Percentiles rank a stretch among this genome's conserved stretches.
Evolutionary conservation across 2,113 vertebrate genomes (phyloP).

Genomic region (Camelus bactrianus): DNA sequence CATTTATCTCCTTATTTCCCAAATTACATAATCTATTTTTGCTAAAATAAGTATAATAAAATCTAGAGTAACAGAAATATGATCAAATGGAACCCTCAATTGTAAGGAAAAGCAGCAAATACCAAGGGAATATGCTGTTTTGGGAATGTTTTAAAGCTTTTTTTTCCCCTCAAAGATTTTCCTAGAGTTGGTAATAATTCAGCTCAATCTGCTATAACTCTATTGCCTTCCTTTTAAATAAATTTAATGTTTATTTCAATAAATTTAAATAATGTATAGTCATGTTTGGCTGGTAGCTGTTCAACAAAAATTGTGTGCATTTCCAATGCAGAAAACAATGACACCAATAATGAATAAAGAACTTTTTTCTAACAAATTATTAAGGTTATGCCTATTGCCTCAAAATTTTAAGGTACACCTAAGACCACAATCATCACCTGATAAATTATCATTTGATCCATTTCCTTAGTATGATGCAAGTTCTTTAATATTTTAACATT

Average conservation of each 20-base stretch:
- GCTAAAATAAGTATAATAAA: neutral
- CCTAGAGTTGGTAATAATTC: neutral
- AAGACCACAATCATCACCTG: conserved; percentile 17
- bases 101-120: neutral
- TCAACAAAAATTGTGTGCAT: neutral
- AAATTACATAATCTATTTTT: neutral
- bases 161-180: neutral
- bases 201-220: neutral
- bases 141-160: neutral
- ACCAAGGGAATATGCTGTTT: neutral
- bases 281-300: neutral
- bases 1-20: neutral
- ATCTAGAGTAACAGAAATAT: neutral
- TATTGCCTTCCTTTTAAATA: neutral
- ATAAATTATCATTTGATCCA: conserved; percentile 12
- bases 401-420: conserved; percentile 6
- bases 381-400: neutral
- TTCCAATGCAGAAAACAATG: neutral
- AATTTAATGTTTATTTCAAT: neutral
- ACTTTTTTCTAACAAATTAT: neutral
- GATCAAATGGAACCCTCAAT: neutral
- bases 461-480: conserved; percentile 12
- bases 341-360: neutral
- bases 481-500: neutral
- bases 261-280: neutral